Percentiles rank a stretch among this genome's conserved stretches.
Conservation (phyloP, 2,113 vertebrate species). For the Felis catus region F.catus_Fca126_mat1.0 CM031415.1:119404001-119404500, state of each 20-base stretch:
- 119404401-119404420: not conserved
- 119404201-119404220: not conserved
- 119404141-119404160: no score
- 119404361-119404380: not conserved
- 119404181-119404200: not conserved
- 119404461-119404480: not conserved
- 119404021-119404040: not conserved
- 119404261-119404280: not conserved
- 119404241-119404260: not conserved
- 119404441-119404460: not conserved
- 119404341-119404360: not conserved
- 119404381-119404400: not conserved
- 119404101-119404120: not conserved
- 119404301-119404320: not conserved
- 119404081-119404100: not conserved
- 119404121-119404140: not conserved
- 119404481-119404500: not conserved
- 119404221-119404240: not conserved
- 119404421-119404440: not conserved
- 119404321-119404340: not conserved
- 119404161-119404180: not conserved
- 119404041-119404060: not conserved
- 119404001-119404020: not conserved
- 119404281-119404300: not conserved
- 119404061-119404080: not conserved